Evolutionary conservation across 2,888 invertebrate genomes (phyloP).

Genomic region (Nomada fabriciana): DNA sequence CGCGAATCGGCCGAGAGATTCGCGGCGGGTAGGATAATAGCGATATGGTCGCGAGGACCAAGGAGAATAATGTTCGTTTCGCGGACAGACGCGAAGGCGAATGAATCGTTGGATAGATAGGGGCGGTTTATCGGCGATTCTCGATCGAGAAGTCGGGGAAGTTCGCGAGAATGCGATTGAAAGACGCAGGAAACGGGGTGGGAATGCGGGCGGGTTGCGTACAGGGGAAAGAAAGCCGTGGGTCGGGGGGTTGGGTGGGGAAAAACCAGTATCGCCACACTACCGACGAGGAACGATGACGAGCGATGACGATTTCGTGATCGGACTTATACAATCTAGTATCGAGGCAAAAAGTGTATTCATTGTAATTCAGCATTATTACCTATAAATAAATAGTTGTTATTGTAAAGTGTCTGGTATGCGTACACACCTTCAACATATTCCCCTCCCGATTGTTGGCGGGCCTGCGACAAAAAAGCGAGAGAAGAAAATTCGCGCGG

Average conservation of each 20-base stretch:
- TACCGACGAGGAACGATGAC: conserved; percentile 62
- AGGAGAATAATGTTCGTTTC: background rate
- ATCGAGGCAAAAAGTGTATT: conserved; percentile 84
- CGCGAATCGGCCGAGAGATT: background rate
- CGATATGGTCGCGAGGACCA: background rate
- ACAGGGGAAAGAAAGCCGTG: conserved; percentile 41
- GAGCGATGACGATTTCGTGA: conserved; percentile 70
- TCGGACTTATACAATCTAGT: conserved; percentile 81
- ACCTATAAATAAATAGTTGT: conserved; percentile 85
- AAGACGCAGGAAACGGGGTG: conserved; percentile 25
- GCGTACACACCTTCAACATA: background rate
- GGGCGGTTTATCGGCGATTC: conserved; percentile 34
- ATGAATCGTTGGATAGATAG: background rate
- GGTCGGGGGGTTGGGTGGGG: conserved; percentile 35
- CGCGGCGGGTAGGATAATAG: background rate
- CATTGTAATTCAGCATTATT: conserved; percentile 85
- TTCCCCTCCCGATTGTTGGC: background rate
- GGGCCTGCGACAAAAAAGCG: background rate
- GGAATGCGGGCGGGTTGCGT: conserved; percentile 44
- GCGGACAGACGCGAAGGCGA: too few species aligned
- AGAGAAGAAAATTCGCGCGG: background rate
- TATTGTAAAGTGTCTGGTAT: conserved; percentile 77
- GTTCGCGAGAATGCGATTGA: conserved; percentile 19
- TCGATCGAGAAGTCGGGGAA: conserved; percentile 27
- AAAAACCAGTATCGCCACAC: conserved; percentile 54